Evolutionary conservation across 2,888 invertebrate genomes (phyloP).

Genomic region (Antheraea assamensis): DNA sequence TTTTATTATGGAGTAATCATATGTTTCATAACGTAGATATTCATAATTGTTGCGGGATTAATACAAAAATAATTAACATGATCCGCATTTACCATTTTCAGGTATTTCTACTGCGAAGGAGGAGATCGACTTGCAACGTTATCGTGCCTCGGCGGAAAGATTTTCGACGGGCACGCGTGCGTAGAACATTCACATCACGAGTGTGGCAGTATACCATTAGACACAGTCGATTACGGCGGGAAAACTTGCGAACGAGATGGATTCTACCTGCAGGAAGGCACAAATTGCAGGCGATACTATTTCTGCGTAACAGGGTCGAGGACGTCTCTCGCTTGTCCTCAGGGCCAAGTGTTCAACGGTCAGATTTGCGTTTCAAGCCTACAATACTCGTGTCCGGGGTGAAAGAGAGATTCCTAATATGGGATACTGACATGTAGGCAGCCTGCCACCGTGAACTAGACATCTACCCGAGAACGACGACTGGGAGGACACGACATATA

Average conservation of each 20-base stretch:
- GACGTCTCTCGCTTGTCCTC: conserved; percentile 75
- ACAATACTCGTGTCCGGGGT: conserved; percentile 75
- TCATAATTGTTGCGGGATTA: too few species aligned
- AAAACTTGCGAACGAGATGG: conserved; percentile 73
- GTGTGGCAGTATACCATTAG: conserved; percentile 62
- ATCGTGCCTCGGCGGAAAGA: conserved; percentile 80
- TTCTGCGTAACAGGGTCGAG: conserved; percentile 80
- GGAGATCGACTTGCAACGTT: conserved; percentile 80
- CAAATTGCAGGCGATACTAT: conserved; percentile 79
- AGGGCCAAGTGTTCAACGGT: conserved; percentile 80
- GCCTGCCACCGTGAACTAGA: conserved; percentile 1
- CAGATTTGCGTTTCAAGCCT: conserved; percentile 76
- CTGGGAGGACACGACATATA: conserved; percentile 3
- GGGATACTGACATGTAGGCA: conserved; percentile 27
- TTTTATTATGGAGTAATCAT: not conserved
- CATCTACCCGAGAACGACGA: conserved; percentile 3
- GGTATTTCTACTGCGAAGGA: conserved; percentile 83
- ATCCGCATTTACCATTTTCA: conserved; percentile 39
- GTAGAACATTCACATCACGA: conserved; percentile 65
- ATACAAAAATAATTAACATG: not conserved
- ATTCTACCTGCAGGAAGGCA: conserved; percentile 78
- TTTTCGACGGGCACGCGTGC: conserved; percentile 83
- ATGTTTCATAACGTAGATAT: too few species aligned
- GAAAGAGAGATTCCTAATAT: conserved; percentile 34
- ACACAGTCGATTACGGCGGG: conserved; percentile 49